Base-by-base conservation (phyloP, 2,797 vertebrate genomes). In the Crypturellus tataupa region DNA sequence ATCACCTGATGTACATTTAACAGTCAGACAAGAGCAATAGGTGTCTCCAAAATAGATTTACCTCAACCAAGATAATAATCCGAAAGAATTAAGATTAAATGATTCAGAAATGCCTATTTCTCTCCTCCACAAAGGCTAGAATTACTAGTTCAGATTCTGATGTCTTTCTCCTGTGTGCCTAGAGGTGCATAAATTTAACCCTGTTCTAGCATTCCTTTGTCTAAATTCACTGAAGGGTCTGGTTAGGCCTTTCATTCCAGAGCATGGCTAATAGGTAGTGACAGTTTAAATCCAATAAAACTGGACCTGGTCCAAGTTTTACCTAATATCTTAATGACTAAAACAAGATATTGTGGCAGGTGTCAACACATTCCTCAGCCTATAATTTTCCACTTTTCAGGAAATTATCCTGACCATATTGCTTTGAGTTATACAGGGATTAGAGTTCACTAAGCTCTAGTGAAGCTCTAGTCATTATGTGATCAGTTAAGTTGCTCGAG, bases 261-360 rank as follows among this genome's bases (percentile, higher is more conserved):
- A 85, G 71, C 39, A 14, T 64, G 27, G 12, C 33, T 94, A 82
- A 94, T 82, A 1, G 0, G 25, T 64, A 89, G 39, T 87, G 89
- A 64, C 81, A 80, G 39, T 60, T 92, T 60, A 80, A 93, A 8
- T 18, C 0, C 0, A 80, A 5, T 60, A 18, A 80, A 80, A 68
- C 75, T 39, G 35, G 5, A 21, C 0, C 5, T 90, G 78, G 67
- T 23, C 87, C 46, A 25, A 23, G 24, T 90, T 92, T 80, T 94
- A 67, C 17, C 35, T 60, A 80, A 75, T 39, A 39, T 93, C 71
- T 90, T 87, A 85, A 90, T 44, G 59, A 89, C 42, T 80, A 64
- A 73, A 84, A 17, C 35, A 53, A 47, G 46, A 35, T 37, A 63
- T 56, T 18, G 29, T 89, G 16, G 17, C 24, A 31, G 7, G 29